Conservation (phyloP, 2,888 invertebrate species). For the Cryptocephalus primarius region DNA sequence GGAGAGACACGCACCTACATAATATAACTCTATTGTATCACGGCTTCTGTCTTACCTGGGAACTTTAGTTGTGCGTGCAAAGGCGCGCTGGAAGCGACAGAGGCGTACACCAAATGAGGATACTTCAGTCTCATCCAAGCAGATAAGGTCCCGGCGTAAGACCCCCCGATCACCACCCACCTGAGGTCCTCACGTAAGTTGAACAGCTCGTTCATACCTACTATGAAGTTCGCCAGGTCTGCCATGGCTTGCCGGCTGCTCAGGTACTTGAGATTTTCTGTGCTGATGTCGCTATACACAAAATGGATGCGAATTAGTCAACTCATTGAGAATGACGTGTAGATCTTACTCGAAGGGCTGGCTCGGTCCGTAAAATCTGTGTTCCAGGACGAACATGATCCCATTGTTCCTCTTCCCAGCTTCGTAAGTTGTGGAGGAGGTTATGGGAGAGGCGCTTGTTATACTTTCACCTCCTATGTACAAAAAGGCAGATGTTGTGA, state of each 20-base stretch:
- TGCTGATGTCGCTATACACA: slow-evolving; percentile 60
- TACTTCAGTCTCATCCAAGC: slow-evolving; percentile 82
- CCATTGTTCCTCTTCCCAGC: slow-evolving; percentile 5
- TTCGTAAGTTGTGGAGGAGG: slow-evolving; percentile 3
- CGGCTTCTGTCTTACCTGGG: slow-evolving; percentile 40
- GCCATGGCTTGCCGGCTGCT: slow-evolving; percentile 69
- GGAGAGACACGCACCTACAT: no score
- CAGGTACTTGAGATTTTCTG: slow-evolving; percentile 57
- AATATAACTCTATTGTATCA: no score
- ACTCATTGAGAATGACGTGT: no score
- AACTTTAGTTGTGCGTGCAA: slow-evolving; percentile 77
- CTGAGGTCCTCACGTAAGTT: slow-evolving; percentile 47
- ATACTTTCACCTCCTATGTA: slow-evolving; percentile 6
- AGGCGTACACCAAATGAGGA: slow-evolving; percentile 71
- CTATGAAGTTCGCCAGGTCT: slow-evolving; percentile 73
- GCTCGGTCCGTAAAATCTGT: slow-evolving; percentile 9
- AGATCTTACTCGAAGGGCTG: slow-evolving; percentile 5
- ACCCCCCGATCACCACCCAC: slow-evolving; percentile 89
- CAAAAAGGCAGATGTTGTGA: slow-evolving; percentile 4
- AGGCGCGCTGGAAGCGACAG: slow-evolving; percentile 82
- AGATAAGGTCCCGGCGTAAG: slow-evolving; percentile 82
- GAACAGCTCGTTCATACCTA: slow-evolving; percentile 51
- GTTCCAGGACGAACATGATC: slow-evolving; percentile 6
- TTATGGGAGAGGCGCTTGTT: slow-evolving; percentile 3
- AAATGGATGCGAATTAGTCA: neutral